Evolutionary conservation across 2,888 invertebrate genomes (phyloP), one percentile per base, ranked within the genome.

Genomic region (Nephrocerus scutellatus): DNA sequence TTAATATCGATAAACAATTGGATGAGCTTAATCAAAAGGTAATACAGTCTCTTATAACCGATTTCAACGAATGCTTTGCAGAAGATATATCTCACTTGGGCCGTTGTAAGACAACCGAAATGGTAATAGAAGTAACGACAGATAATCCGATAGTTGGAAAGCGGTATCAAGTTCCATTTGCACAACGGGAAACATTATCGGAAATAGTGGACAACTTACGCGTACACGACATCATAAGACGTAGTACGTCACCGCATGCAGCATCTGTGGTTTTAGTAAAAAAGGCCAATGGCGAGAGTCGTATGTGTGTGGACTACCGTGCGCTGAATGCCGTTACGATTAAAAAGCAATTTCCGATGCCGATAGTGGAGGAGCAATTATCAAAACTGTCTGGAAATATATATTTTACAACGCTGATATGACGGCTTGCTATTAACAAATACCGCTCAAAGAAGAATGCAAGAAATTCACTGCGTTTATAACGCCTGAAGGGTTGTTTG

Each of bases 391-490:
- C 41, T 2, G 53, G 54, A 4, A 43, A 45, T 18, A 43, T 30
- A 10, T 52, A 47, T 35, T 63, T 53, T 35, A 54, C 56, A 0
- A 48, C 39, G 10, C 31, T 63, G 60, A 63, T 44, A 36, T 59
- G 25, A 43, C 44, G 5, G 41, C 48, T 1, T 62, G 58, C 2
- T 54, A 55, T 48, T 46, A 52, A 32, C 62, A 62, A 15, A 38
- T 44, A 5, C 40, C 30, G 14, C 13, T 41, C 6, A 34, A 28
- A 21, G 25, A 34, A 16, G 31, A 57, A 4, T 55, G 54, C 19
- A 49, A 52, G 8, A 46, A 43, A 4, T 55, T 53, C 14, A 63
- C 60, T 1, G 56, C 55, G 1, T 57, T 62, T 22, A 48, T 54
- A 3, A 64, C 59, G 6, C 54, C 52, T 1, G 56, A 54, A 25